phyloP scores from a whole-genome alignment of 2,797 vertebrate species.

The Huso huso region DNA sequence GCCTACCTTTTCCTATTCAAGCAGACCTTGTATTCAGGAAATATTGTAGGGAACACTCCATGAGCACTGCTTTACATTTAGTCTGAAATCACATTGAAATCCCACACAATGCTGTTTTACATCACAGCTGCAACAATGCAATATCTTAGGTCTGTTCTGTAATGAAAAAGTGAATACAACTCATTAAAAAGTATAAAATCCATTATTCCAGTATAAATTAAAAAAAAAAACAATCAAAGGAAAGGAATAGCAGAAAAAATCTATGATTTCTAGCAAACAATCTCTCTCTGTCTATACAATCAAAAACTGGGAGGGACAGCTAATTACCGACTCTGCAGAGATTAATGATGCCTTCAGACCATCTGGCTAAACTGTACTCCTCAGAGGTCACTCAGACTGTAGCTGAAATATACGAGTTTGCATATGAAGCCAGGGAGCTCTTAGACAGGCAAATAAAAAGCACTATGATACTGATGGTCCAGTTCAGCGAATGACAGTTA shows the following conservation, averaged over 20 bases:
- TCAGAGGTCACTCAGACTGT: not conserved
- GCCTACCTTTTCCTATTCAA: no score
- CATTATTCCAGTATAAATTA: constrained; percentile 52
- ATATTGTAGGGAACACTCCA: no score
- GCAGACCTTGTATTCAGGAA: no score
- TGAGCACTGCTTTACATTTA: no score
- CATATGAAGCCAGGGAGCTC: no score
- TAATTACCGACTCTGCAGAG: constrained; percentile 45
- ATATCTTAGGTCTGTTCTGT: no score
- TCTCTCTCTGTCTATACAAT: constrained; percentile 60
- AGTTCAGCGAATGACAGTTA: no score
- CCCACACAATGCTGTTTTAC: no score
- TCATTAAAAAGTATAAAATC: constrained; percentile 34
- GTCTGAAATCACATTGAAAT: no score
- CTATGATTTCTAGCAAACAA: constrained; percentile 50
- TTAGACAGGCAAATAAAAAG: not conserved
- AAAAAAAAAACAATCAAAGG: constrained; percentile 24
- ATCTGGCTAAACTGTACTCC: not conserved
- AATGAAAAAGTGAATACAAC: no score
- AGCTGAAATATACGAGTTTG: not conserved
- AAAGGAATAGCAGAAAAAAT: constrained; percentile 37
- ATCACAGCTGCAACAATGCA: not conserved
- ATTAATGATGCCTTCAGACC: not conserved
- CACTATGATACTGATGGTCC: no score
- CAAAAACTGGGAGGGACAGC: constrained; percentile 55